Evolutionary conservation across 2,797 vertebrate genomes (phyloP), one percentile per base, ranked within the genome.

Genomic region (Enteromius treurensis): DNA sequence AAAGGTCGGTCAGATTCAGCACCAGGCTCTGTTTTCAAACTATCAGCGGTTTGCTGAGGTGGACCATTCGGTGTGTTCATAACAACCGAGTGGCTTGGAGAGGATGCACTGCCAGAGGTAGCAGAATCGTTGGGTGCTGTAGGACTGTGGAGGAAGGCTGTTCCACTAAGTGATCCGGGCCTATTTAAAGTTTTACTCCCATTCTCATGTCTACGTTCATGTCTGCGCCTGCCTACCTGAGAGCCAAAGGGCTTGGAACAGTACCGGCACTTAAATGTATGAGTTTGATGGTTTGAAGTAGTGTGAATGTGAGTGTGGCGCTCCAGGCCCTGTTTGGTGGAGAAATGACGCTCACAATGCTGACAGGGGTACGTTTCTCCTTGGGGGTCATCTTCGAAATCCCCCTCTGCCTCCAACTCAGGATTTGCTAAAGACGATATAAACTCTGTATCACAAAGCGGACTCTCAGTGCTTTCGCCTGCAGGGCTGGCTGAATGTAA

Each of bases 181-280:
- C 94, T 96, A 85, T 96, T 96, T 86, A 86, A 79, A 40, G 74
- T 34, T 86, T 96, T 99, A 0, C 93, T 92, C 42, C 96, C 96
- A 0, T 94, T 96, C 89, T 99, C 98, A 0, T 99, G 98, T 55
- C 98, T 94, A 0, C 98, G 95, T 87, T 99, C 98, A 0, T 99
- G 98, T 40, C 98, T 90, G n/a, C 98, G 91, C 85, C 97, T 92
- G 85, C 98, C 98, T 45, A 99, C 97, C 32, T 99, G 98, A 0
- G 98, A 99, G 82, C 98, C 97, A 0, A 99, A 99, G 0, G 96
- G 94, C 84, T 99, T 99, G 82, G 95, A 96, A 21, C 98, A 99
- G 86, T 99, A 99, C 0, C 96, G 95, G 84, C 98, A 99, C 87
- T 96, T 98, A 92, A 98, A 99, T 3, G 97, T 94, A 0, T 98